phyloP scores from a whole-genome alignment of 2,888 invertebrate species.

The Deroplatys truncata region DNA sequence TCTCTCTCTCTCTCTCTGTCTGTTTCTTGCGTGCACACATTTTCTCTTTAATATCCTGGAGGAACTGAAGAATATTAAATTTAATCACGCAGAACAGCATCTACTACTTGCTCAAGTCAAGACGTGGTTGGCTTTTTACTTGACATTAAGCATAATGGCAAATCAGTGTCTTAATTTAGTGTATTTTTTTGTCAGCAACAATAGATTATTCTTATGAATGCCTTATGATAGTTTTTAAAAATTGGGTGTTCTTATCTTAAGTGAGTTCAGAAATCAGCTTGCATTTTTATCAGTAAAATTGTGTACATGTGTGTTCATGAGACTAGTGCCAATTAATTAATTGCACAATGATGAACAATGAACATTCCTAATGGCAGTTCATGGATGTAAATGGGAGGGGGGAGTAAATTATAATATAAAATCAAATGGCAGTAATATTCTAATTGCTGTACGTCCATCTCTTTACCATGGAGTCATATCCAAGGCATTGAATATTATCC shows the following conservation, averaged over 20 bases:
- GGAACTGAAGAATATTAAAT: background rate
- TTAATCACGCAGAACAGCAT: background rate
- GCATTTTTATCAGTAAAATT: background rate
- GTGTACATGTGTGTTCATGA: constrained; percentile 20
- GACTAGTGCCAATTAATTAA: constrained; percentile 22
- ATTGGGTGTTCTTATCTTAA: background rate
- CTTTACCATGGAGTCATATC: constrained; percentile 19
- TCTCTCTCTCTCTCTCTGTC: background rate
- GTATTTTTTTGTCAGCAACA: background rate
- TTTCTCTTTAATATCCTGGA: background rate
- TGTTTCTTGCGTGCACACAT: background rate
- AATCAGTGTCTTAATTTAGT: constrained; percentile 12
- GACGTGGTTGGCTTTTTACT: constrained; percentile 3
- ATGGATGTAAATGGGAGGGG: background rate
- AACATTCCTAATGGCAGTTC: constrained; percentile 14
- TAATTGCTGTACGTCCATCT: constrained; percentile 24
- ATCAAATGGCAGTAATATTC: constrained; percentile 5
- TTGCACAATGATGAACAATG: constrained; percentile 3
- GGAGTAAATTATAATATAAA: background rate
- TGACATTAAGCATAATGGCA: background rate
- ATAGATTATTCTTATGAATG: constrained; percentile 8
- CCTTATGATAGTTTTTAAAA: constrained; percentile 3
- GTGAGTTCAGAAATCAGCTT: background rate
- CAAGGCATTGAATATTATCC: background rate
- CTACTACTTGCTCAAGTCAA: constrained; percentile 11